Evolutionary conservation across 2,888 invertebrate species (phyloP).

Genomic region (Drosophila buzzatii): DNA sequence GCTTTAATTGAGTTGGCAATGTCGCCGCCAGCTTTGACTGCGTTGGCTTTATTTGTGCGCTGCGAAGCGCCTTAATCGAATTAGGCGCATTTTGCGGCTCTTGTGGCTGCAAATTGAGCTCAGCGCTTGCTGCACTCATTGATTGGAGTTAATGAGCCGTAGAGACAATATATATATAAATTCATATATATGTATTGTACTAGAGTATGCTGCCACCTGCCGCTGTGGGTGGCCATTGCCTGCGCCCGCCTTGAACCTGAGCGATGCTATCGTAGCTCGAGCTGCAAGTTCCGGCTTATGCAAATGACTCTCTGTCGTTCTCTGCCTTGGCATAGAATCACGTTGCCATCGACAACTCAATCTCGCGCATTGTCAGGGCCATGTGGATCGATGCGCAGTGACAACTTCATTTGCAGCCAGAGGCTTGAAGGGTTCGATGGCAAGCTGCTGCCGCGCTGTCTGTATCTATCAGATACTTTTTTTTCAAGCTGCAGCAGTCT

Average conservation of each 20-base stretch:
- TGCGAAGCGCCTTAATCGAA: slow-evolving; percentile 69
- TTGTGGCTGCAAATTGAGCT: slow-evolving; percentile 32
- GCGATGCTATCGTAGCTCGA: slow-evolving; percentile 22
- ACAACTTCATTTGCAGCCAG: slow-evolving; percentile 63
- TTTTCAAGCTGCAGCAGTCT: slow-evolving; percentile 13
- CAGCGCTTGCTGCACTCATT: slow-evolving; percentile 46
- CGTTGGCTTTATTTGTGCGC: slow-evolving; percentile 33
- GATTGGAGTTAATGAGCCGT: slow-evolving; percentile 75
- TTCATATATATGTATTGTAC: not conserved
- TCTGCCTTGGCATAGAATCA: slow-evolving; percentile 49
- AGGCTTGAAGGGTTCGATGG: slow-evolving; percentile 37
- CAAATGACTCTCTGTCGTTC: slow-evolving; percentile 34
- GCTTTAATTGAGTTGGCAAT: slow-evolving; percentile 65
- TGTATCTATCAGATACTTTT: slow-evolving; percentile 37
- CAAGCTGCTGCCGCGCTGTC: slow-evolving; percentile 40
- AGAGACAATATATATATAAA: slow-evolving; percentile 14
- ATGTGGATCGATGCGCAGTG: slow-evolving; percentile 48
- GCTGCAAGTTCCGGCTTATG: slow-evolving; percentile 66
- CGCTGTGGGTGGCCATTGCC: slow-evolving; percentile 24
- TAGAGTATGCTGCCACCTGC: slow-evolving; percentile 7
- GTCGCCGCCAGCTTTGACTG: slow-evolving; percentile 26
- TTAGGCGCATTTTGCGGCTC: slow-evolving; percentile 50
- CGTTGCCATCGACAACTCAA: slow-evolving; percentile 48
- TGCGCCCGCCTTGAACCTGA: slow-evolving; percentile 39
- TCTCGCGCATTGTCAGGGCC: slow-evolving; percentile 72